Conservation (phyloP, 2,888 invertebrate species). For the Protonemura montana region DNA sequence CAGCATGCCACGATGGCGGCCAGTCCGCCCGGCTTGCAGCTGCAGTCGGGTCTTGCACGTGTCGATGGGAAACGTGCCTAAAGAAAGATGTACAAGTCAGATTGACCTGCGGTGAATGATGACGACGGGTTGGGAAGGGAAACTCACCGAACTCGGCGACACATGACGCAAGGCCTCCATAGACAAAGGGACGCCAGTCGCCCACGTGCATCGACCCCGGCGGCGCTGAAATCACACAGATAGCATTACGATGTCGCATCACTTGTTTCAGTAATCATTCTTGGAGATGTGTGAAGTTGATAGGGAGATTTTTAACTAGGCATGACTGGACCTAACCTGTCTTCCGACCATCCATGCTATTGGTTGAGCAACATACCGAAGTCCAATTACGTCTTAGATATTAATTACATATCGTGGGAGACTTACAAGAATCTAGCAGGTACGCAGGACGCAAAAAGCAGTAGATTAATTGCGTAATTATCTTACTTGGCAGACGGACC, state of each 20-base stretch:
- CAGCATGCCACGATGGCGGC: conserved; percentile 89
- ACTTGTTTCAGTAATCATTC: too few species aligned
- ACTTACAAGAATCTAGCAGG: background rate
- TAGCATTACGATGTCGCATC: too few species aligned
- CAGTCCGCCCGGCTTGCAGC: conserved; percentile 90
- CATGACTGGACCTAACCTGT: background rate
- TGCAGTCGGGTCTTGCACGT: conserved; percentile 94
- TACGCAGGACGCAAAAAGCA: background rate
- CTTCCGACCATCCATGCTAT: background rate
- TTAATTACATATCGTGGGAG: background rate
- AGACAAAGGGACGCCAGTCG: conserved; percentile 93
- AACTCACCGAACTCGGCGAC: conserved; percentile 89
- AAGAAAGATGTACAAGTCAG: conserved; percentile 51
- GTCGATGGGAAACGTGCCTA: conserved; percentile 96
- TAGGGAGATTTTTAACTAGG: too few species aligned
- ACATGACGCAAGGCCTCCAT: conserved; percentile 92
- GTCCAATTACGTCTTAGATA: background rate
- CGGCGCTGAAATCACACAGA: conserved; percentile 13
- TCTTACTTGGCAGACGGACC: background rate
- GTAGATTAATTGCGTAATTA: background rate
- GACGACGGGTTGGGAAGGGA: background rate
- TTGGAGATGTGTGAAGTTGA: too few species aligned
- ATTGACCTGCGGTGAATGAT: too few species aligned
- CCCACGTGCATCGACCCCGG: conserved; percentile 72
- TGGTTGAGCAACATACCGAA: background rate